Base-by-base conservation (phyloP, 2,888 invertebrate genomes). In the Salpingus planirostris region DNA sequence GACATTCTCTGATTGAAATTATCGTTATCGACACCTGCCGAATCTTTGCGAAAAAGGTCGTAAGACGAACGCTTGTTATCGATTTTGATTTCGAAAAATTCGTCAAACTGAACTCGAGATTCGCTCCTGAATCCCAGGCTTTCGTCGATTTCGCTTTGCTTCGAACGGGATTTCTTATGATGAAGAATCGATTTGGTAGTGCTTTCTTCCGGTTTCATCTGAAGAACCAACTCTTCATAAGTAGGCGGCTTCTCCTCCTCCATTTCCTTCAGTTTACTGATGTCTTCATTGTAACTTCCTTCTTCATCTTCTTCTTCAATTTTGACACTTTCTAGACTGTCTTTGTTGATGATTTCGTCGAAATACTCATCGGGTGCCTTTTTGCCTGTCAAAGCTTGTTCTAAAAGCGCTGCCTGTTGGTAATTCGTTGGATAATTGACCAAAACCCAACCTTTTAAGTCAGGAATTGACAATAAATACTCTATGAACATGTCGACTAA, bases 341-440 rank as follows among this genome's bases (percentile, higher is more conserved):
- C 66, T 41, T 55, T 59, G 33, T 66, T 64, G 26, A 60, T 54
- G 31, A 65, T 21, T 12, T 36, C 31, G n/a, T 31, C 46, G 12
- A 61, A 55, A 15, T 40, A 48, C 42, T 64, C 63, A 33, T 65
- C 55, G 4, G 74, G 70, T 11, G 75, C 65, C 24, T 59, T 56
- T 24, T 51, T 53, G 1, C 76, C 76, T 6, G 72, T 69, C 49
- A 80, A 64, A 1, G 66, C 65, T 57, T 71, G 71, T 58, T 80
- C 80, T 15, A 80, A 54, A 24, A 71, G 62, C 44, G 67, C 66
- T 22, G 76, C 73, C 57, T 79, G 73, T 14, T 68, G 60, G 33
- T 73, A 71, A 3, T 64, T 68, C 36, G 67, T 67, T 0, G 80
- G 80, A 50, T 73, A 80, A 54, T 80, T 76, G 23, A 79, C 58